These are phyloP conservation scores for Pyrrhosoma nymphula DNA, from an alignment of 2,888 invertebrate species.

Conservation along the genomic window DNA sequence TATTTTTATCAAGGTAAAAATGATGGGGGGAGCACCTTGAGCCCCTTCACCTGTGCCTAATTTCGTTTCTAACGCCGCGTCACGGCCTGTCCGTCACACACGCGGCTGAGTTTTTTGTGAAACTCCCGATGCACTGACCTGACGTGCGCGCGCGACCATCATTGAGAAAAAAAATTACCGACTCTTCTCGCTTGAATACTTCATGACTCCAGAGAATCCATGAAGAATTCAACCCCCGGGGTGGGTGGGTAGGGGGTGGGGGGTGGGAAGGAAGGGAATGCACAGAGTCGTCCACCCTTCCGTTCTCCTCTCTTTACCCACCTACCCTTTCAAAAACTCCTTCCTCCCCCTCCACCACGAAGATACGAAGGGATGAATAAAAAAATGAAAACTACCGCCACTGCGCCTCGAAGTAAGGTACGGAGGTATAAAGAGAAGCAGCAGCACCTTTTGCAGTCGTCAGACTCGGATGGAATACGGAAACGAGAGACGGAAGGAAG, in stretches of 20 bases:
- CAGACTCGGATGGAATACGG: neutral
- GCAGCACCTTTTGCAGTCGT: conserved; percentile 6
- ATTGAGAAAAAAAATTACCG: neutral
- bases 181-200: neutral
- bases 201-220: neutral
- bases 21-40: neutral
- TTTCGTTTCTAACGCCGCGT: neutral
- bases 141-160: neutral
- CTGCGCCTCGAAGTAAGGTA: neutral
- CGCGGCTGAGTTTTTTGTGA: neutral
- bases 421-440: neutral
- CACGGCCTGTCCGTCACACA: neutral
- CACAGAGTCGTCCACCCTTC: neutral
- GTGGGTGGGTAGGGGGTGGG: neutral
- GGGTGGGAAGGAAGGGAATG: neutral
- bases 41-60: neutral
- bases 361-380: neutral
- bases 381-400: neutral
- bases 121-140: neutral
- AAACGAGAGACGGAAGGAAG: conserved; percentile 9
- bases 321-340: neutral
- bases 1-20: neutral
- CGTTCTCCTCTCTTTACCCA: neutral
- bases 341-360: no score
- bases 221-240: neutral